Evolutionary conservation across 2,797 vertebrate species (phyloP).

Genomic region (Hylomyscus alleni): DNA sequence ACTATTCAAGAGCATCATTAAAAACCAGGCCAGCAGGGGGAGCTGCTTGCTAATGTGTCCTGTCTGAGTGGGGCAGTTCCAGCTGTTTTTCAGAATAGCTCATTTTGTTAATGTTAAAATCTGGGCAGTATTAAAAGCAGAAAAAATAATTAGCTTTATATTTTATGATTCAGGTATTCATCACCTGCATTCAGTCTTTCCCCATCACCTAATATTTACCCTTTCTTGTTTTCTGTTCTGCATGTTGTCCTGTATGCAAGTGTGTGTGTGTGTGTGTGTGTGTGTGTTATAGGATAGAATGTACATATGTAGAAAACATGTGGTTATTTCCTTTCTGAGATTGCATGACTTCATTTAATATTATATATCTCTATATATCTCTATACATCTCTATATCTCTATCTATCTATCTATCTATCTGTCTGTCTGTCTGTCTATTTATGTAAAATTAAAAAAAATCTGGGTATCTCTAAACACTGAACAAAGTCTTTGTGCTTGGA

Average conservation of each 20-base stretch:
- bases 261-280: background rate
- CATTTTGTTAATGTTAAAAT: too few species aligned
- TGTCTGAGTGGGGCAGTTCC: background rate
- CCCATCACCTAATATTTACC: background rate
- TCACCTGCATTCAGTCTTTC: background rate
- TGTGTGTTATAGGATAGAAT: background rate
- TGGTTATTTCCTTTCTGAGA: background rate
- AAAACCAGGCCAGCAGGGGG: conserved; percentile 45
- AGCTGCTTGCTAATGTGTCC: background rate
- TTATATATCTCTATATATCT: background rate
- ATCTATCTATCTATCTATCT: too few species aligned
- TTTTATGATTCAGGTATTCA: background rate
- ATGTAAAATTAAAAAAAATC: background rate
- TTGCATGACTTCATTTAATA: background rate
- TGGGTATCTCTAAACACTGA: background rate
- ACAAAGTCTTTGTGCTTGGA: background rate
- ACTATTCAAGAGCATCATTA: background rate
- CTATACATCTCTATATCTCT: background rate
- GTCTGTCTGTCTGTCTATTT: background rate
- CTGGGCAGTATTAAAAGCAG: background rate
- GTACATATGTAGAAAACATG: background rate
- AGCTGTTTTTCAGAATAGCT: background rate
- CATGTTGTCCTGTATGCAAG: background rate
- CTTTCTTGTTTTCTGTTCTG: background rate
- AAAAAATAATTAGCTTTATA: background rate